Conservation (phyloP, 2,113 vertebrate species). For the Maccullochella peelii region DNA sequence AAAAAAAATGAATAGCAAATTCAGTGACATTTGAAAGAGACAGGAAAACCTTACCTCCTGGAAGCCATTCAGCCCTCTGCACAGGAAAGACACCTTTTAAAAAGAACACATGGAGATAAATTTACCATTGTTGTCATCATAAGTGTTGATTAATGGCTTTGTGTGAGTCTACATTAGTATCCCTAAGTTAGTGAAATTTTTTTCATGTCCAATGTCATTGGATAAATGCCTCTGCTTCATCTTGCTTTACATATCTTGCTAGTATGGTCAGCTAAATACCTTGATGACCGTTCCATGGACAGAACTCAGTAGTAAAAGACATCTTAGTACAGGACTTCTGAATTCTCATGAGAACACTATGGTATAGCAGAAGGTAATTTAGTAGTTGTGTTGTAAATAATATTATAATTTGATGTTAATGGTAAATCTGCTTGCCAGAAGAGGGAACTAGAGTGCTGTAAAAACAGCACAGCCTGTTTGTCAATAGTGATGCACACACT, state of each 20-base stretch:
- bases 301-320: neutral
- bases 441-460: conserved; percentile 80
- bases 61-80: neutral
- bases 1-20: neutral
- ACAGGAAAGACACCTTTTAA: neutral
- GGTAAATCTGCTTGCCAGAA: conserved; percentile 67
- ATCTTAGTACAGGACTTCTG: neutral
- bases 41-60: neutral
- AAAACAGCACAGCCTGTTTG: conserved; percentile 33
- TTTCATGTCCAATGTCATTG: neutral
- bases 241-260: neutral
- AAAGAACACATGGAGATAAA: neutral
- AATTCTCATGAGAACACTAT: neutral
- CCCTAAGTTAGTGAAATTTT: no score
- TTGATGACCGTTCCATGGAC: neutral
- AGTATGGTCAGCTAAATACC: neutral
- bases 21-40: neutral
- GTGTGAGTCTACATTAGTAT: neutral
- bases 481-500: neutral
- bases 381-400: neutral
- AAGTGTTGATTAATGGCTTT: neutral
- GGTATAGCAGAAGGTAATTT: neutral
- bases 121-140: neutral
- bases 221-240: neutral
- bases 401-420: neutral